Evolutionary conservation across 2,797 vertebrate species (phyloP), one percentile per base, ranked within the genome.

Genomic region (Sarcoramphus papa): DNA sequence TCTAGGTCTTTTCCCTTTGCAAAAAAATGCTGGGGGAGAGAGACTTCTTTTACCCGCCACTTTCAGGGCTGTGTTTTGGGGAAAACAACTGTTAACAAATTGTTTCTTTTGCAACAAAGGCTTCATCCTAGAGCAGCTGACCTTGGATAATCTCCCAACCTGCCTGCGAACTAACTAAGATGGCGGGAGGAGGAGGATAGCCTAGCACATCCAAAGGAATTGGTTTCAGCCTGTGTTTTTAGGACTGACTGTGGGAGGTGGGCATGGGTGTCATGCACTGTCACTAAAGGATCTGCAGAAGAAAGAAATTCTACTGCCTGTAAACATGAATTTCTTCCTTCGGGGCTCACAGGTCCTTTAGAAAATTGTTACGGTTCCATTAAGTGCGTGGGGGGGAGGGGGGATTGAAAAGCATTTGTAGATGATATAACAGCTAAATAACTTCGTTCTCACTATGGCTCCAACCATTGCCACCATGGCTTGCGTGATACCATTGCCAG

Each of bases 401-500:
- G 2, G 19, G 27, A 21, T 4, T 62, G 40, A 22, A 60, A 64
- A 68, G 13, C 31, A 4, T 73, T 45, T 62, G 12, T 67, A 40
- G 41, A 1, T 65, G 67, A 12, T 59, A 1, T n/a, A 59, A 51
- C 5, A 68, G 47, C 33, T 43, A 18, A 48, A 41, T 65, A 65
- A 8, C 13, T 53, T 51, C 2, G 48, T n/a, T 68, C 13, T 69
- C 40, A 1, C 12, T 9, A 0, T 30, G 28, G 27, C 37, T 85
- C 10, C 35, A 47, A 12, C 33, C 18, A 0, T 54, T 51, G 17
- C 14, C 73, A 27, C 24, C 5, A 0, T 12, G 60, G 27, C 40
- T 56, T 28, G 9, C 0, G 5, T 25, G 69, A n/a, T 27, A 5
- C 3, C 33, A 0, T 12, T n/a, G 43, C 7, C 54, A 73, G 37